Evolutionary conservation across 2,113 vertebrate species (phyloP), one percentile per base, ranked within the genome.

Genomic region (Paramormyrops kingsleyae): DNA sequence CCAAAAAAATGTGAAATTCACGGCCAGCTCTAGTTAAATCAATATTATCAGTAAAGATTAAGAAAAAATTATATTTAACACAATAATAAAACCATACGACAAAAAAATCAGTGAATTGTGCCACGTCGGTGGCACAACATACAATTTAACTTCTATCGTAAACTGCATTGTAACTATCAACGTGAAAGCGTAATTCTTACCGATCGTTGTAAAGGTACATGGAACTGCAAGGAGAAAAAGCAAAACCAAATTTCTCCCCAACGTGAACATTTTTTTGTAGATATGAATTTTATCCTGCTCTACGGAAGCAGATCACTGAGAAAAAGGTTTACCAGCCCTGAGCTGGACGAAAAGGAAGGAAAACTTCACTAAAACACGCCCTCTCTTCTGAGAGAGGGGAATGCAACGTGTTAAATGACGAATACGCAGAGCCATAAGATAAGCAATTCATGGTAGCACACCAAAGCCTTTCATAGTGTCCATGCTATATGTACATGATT

Each of bases 161-260:
- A 47, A 49, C 8, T 42, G 15, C 13, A 42, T 6, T 7, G 39
- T 80, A 15, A 74, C 17, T 46, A 10, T 42, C 9, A 86, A 85
- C n/a, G 24, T 15, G 9, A 13, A 35, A 62, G 47, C 12, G 8
- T 49, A 15, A 5, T 49, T 92, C 94, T 94, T 88, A 96, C 95
- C 94, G 49, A 93, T 27, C 44, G 92, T 92, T 19, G 94, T 59
- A 0, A 95, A 39, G 0, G 94, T 92, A 2, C 94, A 95, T 1
- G 94, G 95, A 66, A 96, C 95, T 77, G 95, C 94, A 70, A 96
- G 86, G 1, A 96, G 92, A 9, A 96, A 93, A 7, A 96, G 53
- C 15, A 96, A 88, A 88, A 95, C 4, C 19, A 94, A 1, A 88
- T 94, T 96, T 1, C 94, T 91, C 0, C 92, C 91, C 7, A 95